Evolutionary conservation across 1,140 invertebrate species (phyloP).

Genomic region (Drosophila miranda): DNA sequence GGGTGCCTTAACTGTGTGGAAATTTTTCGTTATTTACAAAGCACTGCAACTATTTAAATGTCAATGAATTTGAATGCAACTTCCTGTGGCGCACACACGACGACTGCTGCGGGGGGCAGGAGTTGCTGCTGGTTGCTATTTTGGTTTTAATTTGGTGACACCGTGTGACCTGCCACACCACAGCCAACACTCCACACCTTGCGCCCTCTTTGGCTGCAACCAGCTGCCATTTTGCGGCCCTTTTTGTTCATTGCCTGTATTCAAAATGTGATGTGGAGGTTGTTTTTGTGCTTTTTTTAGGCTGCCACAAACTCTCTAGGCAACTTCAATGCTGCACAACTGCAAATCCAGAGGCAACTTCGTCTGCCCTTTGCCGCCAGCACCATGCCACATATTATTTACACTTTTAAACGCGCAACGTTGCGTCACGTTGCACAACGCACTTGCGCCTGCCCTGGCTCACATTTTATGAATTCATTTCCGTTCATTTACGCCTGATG

Average conservation of each 20-base stretch:
- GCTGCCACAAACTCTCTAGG: constrained; percentile 35
- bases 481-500: constrained; percentile 78
- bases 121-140: constrained; percentile 36
- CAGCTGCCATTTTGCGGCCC: constrained; percentile 32
- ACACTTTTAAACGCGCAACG: constrained; percentile 78
- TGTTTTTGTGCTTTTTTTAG: constrained; percentile 24
- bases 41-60: constrained; percentile 54
- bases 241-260: constrained; percentile 67
- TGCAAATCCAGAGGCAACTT: constrained; percentile 11
- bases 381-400: constrained; percentile 67
- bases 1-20: constrained; percentile 7
- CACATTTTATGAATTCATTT: constrained; percentile 78
- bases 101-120: constrained; percentile 3
- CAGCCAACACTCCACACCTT: not conserved
- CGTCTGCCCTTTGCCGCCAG: constrained; percentile 8
- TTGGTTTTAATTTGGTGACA: constrained; percentile 63
- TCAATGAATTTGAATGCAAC: constrained; percentile 52
- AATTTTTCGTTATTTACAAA: constrained; percentile 47
- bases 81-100: constrained; percentile 23
- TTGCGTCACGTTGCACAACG: constrained; percentile 64
- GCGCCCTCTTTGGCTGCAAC: not conserved
- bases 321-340: constrained; percentile 42
- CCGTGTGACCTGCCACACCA: constrained; percentile 5
- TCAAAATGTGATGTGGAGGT: constrained; percentile 17
- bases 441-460: constrained; percentile 46